Evolutionary conservation across 2,797 vertebrate species (phyloP).

Genomic region (Oreochromis mossambicus): DNA sequence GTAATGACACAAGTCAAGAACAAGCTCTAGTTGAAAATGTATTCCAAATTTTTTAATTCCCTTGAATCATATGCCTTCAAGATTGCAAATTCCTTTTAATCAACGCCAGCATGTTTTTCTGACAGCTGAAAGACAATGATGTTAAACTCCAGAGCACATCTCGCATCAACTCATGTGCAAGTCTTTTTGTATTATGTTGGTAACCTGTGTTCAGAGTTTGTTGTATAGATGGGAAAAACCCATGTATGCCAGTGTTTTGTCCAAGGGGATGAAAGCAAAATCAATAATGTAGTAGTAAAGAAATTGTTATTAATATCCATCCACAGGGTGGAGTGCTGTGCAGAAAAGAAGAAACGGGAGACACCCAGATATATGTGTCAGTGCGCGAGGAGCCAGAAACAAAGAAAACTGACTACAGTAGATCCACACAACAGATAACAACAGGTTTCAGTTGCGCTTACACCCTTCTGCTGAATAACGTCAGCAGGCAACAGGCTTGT

Average conservation of each 20-base stretch:
- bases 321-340: neutral
- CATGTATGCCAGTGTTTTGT: neutral
- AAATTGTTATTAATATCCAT: neutral
- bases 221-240: neutral
- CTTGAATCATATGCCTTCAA: neutral
- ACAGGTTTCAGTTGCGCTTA: constrained; percentile 22
- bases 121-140: neutral
- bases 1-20: neutral
- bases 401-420: neutral
- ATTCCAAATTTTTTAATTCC: neutral
- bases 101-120: neutral
- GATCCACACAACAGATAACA: neutral
- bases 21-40: neutral
- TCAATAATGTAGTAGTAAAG: neutral
- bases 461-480: neutral
- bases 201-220: neutral
- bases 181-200: neutral
- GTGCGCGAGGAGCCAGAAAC: neutral
- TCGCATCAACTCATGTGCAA: neutral
- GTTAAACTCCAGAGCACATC: neutral
- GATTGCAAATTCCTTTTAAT: neutral
- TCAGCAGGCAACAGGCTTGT: neutral
- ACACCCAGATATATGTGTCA: neutral
- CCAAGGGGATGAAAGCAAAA: neutral
- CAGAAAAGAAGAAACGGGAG: neutral